phyloP scores from a whole-genome alignment of 2,888 invertebrate species.

The Phyllotreta cruciferae region DNA sequence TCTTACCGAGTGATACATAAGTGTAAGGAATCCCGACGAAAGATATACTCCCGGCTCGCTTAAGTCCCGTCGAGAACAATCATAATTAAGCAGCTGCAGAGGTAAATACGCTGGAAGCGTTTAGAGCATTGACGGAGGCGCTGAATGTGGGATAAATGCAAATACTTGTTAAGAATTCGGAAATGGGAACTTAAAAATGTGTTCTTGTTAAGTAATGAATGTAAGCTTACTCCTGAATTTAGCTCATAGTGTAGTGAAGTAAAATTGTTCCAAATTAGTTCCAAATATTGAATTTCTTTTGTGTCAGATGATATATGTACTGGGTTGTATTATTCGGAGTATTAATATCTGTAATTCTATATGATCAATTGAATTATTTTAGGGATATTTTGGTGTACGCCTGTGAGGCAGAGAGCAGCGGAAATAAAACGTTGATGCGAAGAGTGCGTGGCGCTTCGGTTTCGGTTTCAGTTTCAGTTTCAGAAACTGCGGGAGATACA shows the following conservation, averaged over 20 bases:
- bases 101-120: conserved; percentile 53
- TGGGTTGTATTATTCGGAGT: too few species aligned
- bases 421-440: conserved; percentile 32
- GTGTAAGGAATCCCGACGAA: conserved; percentile 40
- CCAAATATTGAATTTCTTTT: too few species aligned
- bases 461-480: conserved; percentile 40
- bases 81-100: conserved; percentile 53
- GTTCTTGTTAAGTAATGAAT: too few species aligned
- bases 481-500: conserved; percentile 51
- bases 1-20: conserved; percentile 43
- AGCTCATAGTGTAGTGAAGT: too few species aligned
- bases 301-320: too few species aligned
- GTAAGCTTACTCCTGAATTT: too few species aligned
- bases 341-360: background rate
- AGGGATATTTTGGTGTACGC: conserved; percentile 1
- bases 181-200: too few species aligned
- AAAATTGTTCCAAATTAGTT: too few species aligned
- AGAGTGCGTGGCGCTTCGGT: conserved; percentile 45
- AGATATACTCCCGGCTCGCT: conserved; percentile 43
- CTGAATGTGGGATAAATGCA: background rate
- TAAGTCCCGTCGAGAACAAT: conserved; percentile 52
- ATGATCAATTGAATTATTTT: background rate
- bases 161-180: background rate
- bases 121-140: conserved; percentile 24
- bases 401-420: conserved; percentile 38